A percentile compares a stretch with the other conserved stretches of the same genome.
These are phyloP conservation scores for Hyposoter didymator DNA, from an alignment of 2,888 invertebrate species.

Conservation along the genomic window DNA sequence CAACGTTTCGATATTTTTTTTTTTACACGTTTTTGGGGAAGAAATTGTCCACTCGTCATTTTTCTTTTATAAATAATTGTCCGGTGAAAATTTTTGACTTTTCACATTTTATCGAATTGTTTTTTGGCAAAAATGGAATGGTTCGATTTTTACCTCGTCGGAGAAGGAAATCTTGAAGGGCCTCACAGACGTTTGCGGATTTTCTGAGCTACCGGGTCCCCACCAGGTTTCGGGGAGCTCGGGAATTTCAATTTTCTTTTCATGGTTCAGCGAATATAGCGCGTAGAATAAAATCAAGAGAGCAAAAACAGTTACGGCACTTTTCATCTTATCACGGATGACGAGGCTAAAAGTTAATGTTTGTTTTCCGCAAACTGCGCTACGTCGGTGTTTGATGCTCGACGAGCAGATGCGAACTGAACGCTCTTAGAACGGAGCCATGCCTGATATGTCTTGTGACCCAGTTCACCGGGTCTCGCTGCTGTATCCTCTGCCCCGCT, in stretches of 20 bases:
- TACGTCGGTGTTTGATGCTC: background rate
- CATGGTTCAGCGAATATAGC: slow-evolving; percentile 14
- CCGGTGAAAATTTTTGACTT: too few relatives aligned
- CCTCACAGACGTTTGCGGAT: slow-evolving; percentile 85
- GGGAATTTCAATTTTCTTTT: slow-evolving; percentile 26
- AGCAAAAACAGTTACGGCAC: background rate
- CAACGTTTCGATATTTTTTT: background rate
- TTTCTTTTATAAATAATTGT: background rate
- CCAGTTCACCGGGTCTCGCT: background rate
- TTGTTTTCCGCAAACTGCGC: background rate
- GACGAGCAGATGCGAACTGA: background rate
- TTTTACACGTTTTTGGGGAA: background rate
- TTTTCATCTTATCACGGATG: background rate
- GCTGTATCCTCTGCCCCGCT: background rate
- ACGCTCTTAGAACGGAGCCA: background rate
- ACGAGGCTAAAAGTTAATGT: background rate
- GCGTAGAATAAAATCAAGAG: slow-evolving; percentile 21
- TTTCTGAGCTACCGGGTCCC: slow-evolving; percentile 85
- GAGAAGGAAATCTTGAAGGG: slow-evolving; percentile 87
- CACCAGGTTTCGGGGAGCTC: slow-evolving; percentile 85
- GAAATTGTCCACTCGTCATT: background rate
- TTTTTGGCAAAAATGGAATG: background rate
- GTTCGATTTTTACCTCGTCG: slow-evolving; percentile 85
- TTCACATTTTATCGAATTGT: background rate
- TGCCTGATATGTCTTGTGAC: background rate